Evolutionary conservation across 2,888 invertebrate species (phyloP).

Genomic region (Himalopsyche tibetana): DNA sequence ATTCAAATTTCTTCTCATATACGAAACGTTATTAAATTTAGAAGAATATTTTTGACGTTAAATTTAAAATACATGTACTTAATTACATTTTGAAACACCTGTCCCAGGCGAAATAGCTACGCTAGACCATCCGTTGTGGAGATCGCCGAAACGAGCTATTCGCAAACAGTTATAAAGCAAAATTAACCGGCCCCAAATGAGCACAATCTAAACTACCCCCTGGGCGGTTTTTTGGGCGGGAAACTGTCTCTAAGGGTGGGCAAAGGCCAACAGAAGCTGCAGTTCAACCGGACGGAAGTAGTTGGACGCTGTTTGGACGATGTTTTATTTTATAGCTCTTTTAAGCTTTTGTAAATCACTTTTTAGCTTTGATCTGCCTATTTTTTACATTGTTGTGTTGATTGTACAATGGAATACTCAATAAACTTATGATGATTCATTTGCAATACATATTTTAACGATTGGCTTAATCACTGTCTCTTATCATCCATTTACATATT

Average conservation of each 20-base stretch:
- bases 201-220: conserved; percentile 22
- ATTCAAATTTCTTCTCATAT: no score
- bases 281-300: conserved; percentile 55
- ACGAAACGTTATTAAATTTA: no score
- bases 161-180: conserved; percentile 48
- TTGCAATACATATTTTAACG: no score
- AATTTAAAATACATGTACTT: no score
- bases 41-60: no score
- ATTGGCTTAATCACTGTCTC: no score
- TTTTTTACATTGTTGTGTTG: not conserved
- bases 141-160: conserved; percentile 35
- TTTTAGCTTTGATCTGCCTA: conserved; percentile 5
- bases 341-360: conserved; percentile 32
- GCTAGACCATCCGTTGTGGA: conserved; percentile 21
- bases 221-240: conserved; percentile 11
- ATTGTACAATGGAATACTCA: not conserved
- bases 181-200: conserved; percentile 49
- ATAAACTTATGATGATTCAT: no score
- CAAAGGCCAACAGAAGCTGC: conserved; percentile 50
- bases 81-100: conserved; percentile 21
- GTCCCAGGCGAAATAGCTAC: not conserved
- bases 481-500: no score
- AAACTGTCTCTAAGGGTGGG: conserved; percentile 35
- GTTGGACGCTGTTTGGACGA: conserved; percentile 59
- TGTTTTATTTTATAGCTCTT: conserved; percentile 53